phyloP scores from a whole-genome alignment of 2,888 invertebrate genomes.

The Stenodera caucasica region DNA sequence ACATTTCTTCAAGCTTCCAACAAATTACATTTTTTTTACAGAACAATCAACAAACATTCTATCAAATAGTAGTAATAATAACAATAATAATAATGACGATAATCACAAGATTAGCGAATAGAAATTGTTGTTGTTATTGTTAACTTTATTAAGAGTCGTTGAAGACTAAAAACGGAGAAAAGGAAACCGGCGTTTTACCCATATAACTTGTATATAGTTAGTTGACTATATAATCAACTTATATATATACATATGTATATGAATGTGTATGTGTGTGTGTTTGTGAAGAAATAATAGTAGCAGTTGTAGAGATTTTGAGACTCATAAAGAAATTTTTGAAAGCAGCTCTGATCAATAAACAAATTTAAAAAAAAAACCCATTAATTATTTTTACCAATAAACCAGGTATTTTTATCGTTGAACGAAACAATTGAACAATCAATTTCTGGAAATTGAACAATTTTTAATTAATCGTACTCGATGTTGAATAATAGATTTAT shows the following conservation, averaged over 20 bases:
- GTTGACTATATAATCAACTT: slow-evolving; percentile 4
- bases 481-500: no score
- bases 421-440: no score
- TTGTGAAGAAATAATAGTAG: neutral
- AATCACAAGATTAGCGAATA: neutral
- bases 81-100: no score
- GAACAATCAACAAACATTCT: neutral
- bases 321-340: no score
- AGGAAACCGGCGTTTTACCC: slow-evolving; percentile 28
- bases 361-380: no score
- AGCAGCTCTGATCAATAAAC: no score
- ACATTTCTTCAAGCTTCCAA: no score
- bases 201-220: neutral
- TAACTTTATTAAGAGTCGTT: slow-evolving; percentile 23
- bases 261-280: neutral
- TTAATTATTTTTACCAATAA: no score
- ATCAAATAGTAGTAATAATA: neutral
- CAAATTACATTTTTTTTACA: no score
- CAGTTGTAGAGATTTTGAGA: neutral
- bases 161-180: slow-evolving; percentile 27
- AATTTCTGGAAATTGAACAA: no score
- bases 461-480: no score
- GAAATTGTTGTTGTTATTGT: slow-evolving; percentile 10
- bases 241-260: neutral
- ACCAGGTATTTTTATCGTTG: no score